Base-by-base conservation (phyloP, 2,888 invertebrate species). In the Cheilosia vernalis region DNA sequence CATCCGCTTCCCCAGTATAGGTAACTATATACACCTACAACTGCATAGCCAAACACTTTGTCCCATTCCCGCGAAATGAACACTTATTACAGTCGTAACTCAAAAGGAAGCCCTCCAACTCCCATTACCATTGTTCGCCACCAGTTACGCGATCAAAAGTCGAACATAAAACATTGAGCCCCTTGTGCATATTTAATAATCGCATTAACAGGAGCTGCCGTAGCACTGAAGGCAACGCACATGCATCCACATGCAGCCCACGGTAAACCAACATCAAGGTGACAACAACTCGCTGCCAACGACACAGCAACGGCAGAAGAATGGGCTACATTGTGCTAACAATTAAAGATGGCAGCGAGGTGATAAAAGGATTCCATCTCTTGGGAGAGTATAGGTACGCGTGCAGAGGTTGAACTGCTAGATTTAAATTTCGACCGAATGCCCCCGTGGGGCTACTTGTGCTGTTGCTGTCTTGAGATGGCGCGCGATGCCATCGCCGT, bases 161-260 rank as follows among this genome's bases (percentile, higher is more conserved):
- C 49, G 42, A 60, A 80, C 78, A 79, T 55, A 76, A 72, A 61
- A 85, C 80, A 80, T 51, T 76, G 60, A 33, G 51, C 85, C 70
- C 33, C 76, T 69, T 80, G 76, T 85, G 80, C 84, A 81, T 85
- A 85, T 85, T 85, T 85, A 85, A 85, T 85, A 85, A 81, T 81
- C 72, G 72, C 76, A 85, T 81, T 85, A 85, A 81, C 72, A 85
- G 61, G 42, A 66, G 33, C 66, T 33, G 44, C 55, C 15, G 33
- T 55, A 27, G 53, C 56, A 21, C 24, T 63, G 24, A n/a, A n/a
- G n/a, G 53, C 67, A 64, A 64, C 2, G 21, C 44, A 58, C 37
- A 44, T 67, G 55, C 33, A 6, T 27, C 17, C 30, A 6, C 30
- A 30, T 30, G 30, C 53, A 42, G 13, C 4, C 51, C 24, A 13